Conservation (phyloP, 2,888 invertebrate species). For the Noctua janthe region DNA sequence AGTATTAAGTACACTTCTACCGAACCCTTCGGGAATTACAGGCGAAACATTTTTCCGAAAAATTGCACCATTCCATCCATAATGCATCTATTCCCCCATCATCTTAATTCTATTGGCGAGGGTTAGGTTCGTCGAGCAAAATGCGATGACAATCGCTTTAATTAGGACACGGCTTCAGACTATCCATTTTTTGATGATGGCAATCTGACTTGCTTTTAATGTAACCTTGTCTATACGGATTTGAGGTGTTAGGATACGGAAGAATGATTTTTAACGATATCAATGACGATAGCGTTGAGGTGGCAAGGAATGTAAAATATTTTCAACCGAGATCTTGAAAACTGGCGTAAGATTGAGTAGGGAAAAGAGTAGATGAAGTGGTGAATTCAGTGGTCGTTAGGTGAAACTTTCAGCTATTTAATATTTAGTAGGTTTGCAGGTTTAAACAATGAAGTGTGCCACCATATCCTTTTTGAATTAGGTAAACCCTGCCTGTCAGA, state of each 20-base stretch:
- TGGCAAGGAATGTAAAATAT: background rate
- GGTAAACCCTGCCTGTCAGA: background rate
- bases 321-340: background rate
- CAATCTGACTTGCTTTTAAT: too few species aligned
- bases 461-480: constrained; percentile 11
- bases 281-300: too few species aligned
- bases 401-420: background rate
- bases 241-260: background rate
- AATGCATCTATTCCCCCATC: background rate
- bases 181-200: background rate
- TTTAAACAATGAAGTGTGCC: constrained; percentile 3
- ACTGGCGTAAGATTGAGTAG: background rate
- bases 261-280: background rate
- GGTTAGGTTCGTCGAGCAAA: too few species aligned
- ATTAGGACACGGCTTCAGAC: too few species aligned
- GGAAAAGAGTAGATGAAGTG: background rate
- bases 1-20: background rate
- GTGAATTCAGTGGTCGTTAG: background rate
- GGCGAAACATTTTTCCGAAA: background rate
- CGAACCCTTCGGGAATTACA: background rate
- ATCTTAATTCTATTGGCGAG: background rate
- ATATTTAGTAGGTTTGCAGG: background rate
- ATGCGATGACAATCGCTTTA: background rate
- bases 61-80: background rate
- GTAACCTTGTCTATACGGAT: background rate